Base-by-base conservation (phyloP, 2,888 invertebrate genomes). In the Eledona agricola region DNA sequence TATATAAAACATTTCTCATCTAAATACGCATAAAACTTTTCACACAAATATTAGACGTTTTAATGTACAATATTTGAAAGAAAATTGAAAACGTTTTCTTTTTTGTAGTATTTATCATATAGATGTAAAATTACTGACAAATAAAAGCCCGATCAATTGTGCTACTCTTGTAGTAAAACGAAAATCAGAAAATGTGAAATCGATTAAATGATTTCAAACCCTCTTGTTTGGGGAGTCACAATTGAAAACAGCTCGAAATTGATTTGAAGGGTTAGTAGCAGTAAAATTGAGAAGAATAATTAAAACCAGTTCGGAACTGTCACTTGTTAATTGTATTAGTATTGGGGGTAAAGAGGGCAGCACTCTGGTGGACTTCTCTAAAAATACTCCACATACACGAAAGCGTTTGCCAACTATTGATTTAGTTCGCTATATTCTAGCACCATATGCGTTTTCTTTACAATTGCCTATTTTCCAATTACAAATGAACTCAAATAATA, bases 321-420 rank as follows among this genome's bases (percentile, higher is more conserved):
- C 38, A 40, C 40, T 31, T 49, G 40, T 40, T 49, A 49, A 49
- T 49, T 31, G 40, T 49, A 49, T 38, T 49, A 40, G 38, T 31
- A 40, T 31, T 25, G 29, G 23, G 40, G 40, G 17, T 20, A 38
- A 49, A 49, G 31, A 26, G 31, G 38, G 31, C 29, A 32, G 25
- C 26, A 46, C 28, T 35, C 17, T 12, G 46, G 29, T 35, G 23
- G 26, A 35, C 42, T 43, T 43, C 34, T 43, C 35, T 42, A 51
- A 51, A 51, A 51, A 51, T 51, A 51, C 23, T 13, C 28, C 34
- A 25, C 35, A 43, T 26, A 43, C 43, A 51, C 34, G 38, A 49
- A 37, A 38, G 29, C 31, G 49, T 32, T 50, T 40, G 23, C 49
- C 38, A 51, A 51, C 42, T 43, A 51, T 51, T 43, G 51, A 51